These are phyloP conservation scores for Tapirus terrestris DNA, from an alignment of 2,113 vertebrate species.

Conservation along the genomic window DNA sequence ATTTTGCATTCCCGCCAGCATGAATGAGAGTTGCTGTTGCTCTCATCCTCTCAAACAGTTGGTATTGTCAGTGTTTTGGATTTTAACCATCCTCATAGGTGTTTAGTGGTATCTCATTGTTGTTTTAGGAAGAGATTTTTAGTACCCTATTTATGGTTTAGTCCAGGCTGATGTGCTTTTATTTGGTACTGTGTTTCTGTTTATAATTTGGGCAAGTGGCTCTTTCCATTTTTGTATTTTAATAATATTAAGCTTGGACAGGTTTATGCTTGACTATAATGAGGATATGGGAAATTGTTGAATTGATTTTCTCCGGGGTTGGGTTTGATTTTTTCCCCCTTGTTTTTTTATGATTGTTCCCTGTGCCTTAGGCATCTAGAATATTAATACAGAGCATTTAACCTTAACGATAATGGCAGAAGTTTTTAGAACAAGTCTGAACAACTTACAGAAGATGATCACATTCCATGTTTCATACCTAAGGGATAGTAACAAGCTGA, in stretches of 20 bases:
- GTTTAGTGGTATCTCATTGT: neutral
- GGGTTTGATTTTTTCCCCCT: conserved; percentile 36
- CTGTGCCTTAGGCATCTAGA: conserved; percentile 59
- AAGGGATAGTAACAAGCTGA: neutral
- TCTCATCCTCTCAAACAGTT: neutral
- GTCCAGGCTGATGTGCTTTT: neutral
- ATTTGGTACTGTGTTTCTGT: neutral
- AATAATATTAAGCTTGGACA: conserved; percentile 57
- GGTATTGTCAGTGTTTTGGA: neutral
- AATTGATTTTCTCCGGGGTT: conserved; percentile 71
- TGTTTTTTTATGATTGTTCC: conserved; percentile 76
- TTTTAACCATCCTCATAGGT: neutral
- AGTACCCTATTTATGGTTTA: neutral
- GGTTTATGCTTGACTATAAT: conserved; percentile 81
- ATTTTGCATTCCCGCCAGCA: neutral
- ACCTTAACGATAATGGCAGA: conserved; percentile 21
- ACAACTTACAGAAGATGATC: conserved; percentile 69
- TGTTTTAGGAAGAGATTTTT: neutral
- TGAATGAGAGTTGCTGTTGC: neutral
- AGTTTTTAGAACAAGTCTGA: conserved; percentile 74
- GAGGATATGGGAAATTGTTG: conserved; percentile 72
- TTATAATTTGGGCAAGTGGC: neutral
- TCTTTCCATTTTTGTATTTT: neutral
- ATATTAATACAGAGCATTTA: conserved; percentile 32
- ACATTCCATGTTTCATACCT: neutral